Evolutionary conservation across 2,797 vertebrate species (phyloP).

Genomic region (Dipus sagitta): DNA sequence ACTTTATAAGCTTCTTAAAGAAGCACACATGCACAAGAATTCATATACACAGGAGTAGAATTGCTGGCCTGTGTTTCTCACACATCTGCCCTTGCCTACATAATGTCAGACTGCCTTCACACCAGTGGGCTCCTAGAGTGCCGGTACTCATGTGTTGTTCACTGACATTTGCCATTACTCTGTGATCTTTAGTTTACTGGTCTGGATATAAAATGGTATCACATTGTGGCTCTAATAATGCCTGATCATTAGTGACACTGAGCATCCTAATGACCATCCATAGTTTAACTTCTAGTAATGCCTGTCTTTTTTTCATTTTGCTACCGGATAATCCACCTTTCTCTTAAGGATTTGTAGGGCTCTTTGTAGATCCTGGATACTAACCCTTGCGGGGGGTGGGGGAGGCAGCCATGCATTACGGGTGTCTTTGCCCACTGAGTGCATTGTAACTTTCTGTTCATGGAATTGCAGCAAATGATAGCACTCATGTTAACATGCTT

Average conservation of each 20-base stretch:
- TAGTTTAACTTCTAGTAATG: not conserved
- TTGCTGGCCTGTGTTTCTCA: not conserved
- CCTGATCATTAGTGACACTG: not conserved
- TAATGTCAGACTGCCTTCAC: not conserved
- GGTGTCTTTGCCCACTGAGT: not conserved
- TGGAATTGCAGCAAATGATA: not conserved
- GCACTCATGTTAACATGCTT: not conserved
- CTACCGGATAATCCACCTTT: not conserved
- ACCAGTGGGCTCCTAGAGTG: not conserved
- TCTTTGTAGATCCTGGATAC: not conserved
- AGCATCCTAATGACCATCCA: not conserved
- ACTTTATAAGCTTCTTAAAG: not conserved
- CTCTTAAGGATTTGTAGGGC: not conserved
- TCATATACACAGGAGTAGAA: not conserved
- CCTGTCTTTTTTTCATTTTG: constrained; percentile 7
- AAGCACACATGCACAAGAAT: not conserved
- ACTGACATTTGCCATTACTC: not conserved
- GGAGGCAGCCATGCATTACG: not conserved
- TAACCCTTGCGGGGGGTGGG: not conserved
- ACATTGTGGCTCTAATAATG: not conserved
- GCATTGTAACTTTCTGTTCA: not conserved
- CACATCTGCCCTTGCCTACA: not conserved
- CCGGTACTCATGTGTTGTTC: not conserved
- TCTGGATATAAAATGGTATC: not conserved
- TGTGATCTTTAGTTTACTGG: not conserved